Evolutionary conservation across 2,113 vertebrate species (phyloP), one percentile per base, ranked within the genome.

Genomic region (Eidolon helvum): DNA sequence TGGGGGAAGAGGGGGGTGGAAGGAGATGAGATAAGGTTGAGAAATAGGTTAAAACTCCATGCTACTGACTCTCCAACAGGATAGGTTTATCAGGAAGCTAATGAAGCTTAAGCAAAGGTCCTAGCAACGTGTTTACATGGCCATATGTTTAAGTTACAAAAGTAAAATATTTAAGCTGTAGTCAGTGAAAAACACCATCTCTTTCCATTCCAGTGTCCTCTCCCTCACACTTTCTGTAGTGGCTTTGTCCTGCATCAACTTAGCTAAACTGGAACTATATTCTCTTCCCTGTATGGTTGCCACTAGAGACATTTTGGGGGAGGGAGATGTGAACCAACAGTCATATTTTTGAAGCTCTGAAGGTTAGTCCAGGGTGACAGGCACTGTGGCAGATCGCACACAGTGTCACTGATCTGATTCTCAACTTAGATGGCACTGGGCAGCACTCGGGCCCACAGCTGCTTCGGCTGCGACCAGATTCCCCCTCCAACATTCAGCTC

Each of bases 81-180:
- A 71, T 30, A 21, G 48, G 38, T 91, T 90, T 83, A 72, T 74
- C 33, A 6, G 40, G 82, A 91, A 88, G 71, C 45, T 91, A 74
- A 85, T 38, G 38, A 91, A 83, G 75, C 77, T 91, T 93, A 43
- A 85, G 38, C 45, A 78, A 61, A 61, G 28, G 68, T 33, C 45
- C 38, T 84, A 59, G 74, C 57, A 84, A 91, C 8, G 1, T 40
- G n/a, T 68, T 57, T 45, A 59, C 57, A 59, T 7, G 45, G 28
- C 85, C 65, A 79, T 68, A 53, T 24, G 71, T 21, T 91, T 53
- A 92, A 55, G 87, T 95, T 71, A 45, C 72, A 85, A 77, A 93
- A 71, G 77, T 22, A 57, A 94, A 94, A 87, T 28, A 53, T 79
- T 53, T 68, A 74, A 74, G 12, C 26, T 48, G 50, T 48, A 45